A percentile compares a stretch with the other conserved stretches of the same genome.
Evolutionary conservation across 2,888 invertebrate genomes (phyloP).

Genomic region (Leptopilina myrica): DNA sequence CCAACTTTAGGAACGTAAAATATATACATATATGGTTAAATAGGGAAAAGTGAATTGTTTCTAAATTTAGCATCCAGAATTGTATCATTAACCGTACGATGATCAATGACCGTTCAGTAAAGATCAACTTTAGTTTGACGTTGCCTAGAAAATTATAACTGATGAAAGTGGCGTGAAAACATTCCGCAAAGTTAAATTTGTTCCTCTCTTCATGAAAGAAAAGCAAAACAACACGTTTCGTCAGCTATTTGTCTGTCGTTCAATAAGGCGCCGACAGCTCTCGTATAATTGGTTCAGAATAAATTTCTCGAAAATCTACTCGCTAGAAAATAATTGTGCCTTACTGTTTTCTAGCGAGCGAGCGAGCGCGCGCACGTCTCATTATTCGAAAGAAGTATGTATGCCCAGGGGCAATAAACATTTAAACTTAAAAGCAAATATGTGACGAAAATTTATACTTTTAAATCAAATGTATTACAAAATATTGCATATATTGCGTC

Average conservation of each 20-base stretch:
- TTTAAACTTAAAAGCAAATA: constrained; percentile 42
- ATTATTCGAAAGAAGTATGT: constrained; percentile 47
- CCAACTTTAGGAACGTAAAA: too few relatives aligned
- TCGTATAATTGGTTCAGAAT: constrained; percentile 53
- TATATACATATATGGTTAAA: too few relatives aligned
- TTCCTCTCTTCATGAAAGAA: neutral
- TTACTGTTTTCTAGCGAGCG: constrained; percentile 33
- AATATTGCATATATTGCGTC: constrained; percentile 47
- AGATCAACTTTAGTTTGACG: neutral
- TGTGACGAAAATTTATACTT: constrained; percentile 38
- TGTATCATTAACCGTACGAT: too few relatives aligned
- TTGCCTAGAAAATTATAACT: neutral
- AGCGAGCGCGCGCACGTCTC: constrained; percentile 46
- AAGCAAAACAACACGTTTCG: constrained; percentile 8
- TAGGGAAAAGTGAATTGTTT: too few relatives aligned
- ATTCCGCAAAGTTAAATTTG: constrained; percentile 7
- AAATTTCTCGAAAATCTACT: constrained; percentile 50
- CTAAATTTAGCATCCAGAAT: too few relatives aligned
- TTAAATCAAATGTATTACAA: constrained; percentile 43
- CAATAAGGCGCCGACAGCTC: constrained; percentile 45
- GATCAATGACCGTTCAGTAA: too few relatives aligned
- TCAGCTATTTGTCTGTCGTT: constrained; percentile 21
- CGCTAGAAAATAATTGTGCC: constrained; percentile 45
- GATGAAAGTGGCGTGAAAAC: constrained; percentile 14
- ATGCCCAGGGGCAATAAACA: constrained; percentile 45